Base-by-base conservation (phyloP, 2,113 vertebrate genomes). In the Myiagra hebetior region DNA sequence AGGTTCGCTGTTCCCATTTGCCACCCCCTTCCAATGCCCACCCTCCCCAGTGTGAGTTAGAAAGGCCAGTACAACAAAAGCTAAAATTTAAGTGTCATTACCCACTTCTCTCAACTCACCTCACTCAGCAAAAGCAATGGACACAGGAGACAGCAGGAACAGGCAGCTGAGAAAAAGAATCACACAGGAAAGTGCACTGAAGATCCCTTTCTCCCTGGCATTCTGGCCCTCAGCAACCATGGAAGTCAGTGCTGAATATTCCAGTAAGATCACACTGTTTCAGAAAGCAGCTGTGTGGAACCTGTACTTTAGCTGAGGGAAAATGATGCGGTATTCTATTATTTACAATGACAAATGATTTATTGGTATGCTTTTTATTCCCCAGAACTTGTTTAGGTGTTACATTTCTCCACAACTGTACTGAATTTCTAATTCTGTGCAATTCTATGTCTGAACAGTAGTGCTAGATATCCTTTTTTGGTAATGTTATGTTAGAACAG, bases 301-400 rank as follows among this genome's bases (percentile, higher is more conserved):
- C 91, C 93, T 97, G 81, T 94, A 87, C 57, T 97, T 92, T 42
- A 88, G 85, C 65, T 87, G 77, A 97, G 89, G 97, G 89, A 97
- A 97, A 90, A 97, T 93, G 79, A 97, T 97, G 89, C 85, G 97
- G 96, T 96, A 80, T 96, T 98, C 96, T 91, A 92, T 97, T 98
- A 97, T 73, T 93, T 86, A 83, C 84, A 77, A 57, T 92, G 94
- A 96, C 96, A 98, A 93, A 78, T 97, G 97, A 98, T 97, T 97
- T 97, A 98, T 91, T 96, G 82, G 89, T 89, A 87, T 92, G 91
- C 67, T 95, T 97, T 92, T 88, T 95, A 95, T 95, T 95, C 94
- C 92, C 93, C 91, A 92, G 87, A 97, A 95, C 62, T 87, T 64
- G 69, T 95, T 95, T 73, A 92, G 81, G 41, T 87, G 93, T 82